Base-by-base conservation (phyloP, 2,888 invertebrate species). In the Ophion ventricosus region DNA sequence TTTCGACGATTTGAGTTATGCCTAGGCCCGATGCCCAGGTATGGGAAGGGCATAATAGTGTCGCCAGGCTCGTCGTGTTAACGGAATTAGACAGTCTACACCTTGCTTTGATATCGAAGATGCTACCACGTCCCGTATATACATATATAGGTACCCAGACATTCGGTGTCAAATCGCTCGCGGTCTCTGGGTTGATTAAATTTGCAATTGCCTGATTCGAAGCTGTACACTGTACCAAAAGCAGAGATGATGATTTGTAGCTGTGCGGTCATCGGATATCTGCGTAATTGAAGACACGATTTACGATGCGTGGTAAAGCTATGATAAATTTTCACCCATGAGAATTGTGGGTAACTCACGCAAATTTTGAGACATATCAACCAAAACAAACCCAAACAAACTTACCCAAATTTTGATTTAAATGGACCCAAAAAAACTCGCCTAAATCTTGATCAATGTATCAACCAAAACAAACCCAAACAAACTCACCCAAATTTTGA, bases 21-120 rank as follows among this genome's bases (percentile, higher is more conserved):
- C 29, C 59, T 59, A 69, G n/a, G 26, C 49, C 11, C 26, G 29
- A 59, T 69, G 23, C 25, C 59, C 40, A 67, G 17, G 26, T 43
- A 69, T 40, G 35, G 14, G 11, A 35, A 26, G 54, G 40, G 66
- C 49, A 43, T 43, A 43, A 43, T 14, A 54, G 59, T 56, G 54
- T 61, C 59, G 67, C 57, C 69, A 59, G 69, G 26, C 49, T 67
- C 74, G n/a, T 70, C 63, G 40, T 70, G 29, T 76, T 43, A 70
- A 70, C 26, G 56, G 76, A 76, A 70, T 81, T 81, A 81, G 81
- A 64, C 70, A 76, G 56, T 29, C 78, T 70, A 70, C 78, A 79
- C 70, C 70, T 70, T 70, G 78, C 78, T 78, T 78, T 63, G 78
- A 70, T 70, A 78, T 70, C 63, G 61, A 78, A 78, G 78, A 63